These are phyloP conservation scores for Charanyca ferruginea DNA, from an alignment of 2,888 invertebrate species.

Conservation along the genomic window DNA sequence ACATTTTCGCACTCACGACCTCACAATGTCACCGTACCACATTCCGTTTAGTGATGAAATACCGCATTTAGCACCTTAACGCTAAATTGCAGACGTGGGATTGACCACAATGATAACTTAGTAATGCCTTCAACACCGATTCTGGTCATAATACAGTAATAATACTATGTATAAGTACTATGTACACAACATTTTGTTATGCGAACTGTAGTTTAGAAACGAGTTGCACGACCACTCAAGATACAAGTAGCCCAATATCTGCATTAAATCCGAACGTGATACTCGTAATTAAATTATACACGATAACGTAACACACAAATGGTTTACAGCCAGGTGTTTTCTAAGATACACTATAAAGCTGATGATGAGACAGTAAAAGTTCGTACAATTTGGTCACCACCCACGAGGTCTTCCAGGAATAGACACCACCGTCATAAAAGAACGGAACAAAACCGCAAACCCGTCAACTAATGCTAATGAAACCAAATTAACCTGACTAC, in stretches of 20 bases:
- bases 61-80: constrained; percentile 65
- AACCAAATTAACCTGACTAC: constrained; percentile 78
- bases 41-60: constrained; percentile 66
- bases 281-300: constrained; percentile 14
- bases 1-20: constrained; percentile 43
- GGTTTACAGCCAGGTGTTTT: constrained; percentile 65
- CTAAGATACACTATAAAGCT: constrained; percentile 74
- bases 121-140: constrained; percentile 35
- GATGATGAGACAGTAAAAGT: constrained; percentile 79
- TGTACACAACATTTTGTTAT: constrained; percentile 17
- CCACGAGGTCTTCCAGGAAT: constrained; percentile 82
- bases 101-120: constrained; percentile 52
- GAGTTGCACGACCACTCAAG: constrained; percentile 31
- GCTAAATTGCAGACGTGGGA: constrained; percentile 63
- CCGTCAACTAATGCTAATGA: constrained; percentile 79
- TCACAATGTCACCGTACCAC: constrained; percentile 63
- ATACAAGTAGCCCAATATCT: constrained; percentile 13
- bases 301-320: constrained; percentile 60
- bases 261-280: background rate
- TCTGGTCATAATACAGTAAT: constrained; percentile 24
- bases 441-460: constrained; percentile 80
- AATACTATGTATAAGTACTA: too few relatives aligned
- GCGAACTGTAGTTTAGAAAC: constrained; percentile 8
- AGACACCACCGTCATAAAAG: constrained; percentile 81
- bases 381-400: constrained; percentile 78